phyloP scores from a whole-genome alignment of 2,797 vertebrate species.

The Enteromius mattozi region DNA sequence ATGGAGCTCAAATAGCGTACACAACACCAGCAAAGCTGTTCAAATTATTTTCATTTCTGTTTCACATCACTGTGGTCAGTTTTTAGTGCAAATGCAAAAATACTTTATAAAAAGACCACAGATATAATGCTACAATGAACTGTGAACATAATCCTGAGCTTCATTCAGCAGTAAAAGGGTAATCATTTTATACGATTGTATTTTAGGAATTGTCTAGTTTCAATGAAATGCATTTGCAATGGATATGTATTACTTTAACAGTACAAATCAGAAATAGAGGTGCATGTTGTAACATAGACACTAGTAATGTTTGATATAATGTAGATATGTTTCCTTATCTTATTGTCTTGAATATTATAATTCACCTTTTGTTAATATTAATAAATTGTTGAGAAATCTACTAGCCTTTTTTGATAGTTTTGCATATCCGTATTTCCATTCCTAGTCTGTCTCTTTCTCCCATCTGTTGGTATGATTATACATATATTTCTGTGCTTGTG shows the following conservation, averaged over 20 bases:
- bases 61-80: background rate
- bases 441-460: background rate
- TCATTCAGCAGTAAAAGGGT: constrained; percentile 28
- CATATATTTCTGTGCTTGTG: constrained; percentile 23
- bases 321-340: background rate
- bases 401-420: background rate
- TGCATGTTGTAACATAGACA: background rate
- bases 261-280: background rate
- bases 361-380: background rate
- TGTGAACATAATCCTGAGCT: constrained; percentile 6
- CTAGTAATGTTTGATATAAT: background rate
- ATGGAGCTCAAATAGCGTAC: background rate
- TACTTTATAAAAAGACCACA: background rate
- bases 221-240: constrained; percentile 49
- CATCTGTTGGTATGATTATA: constrained; percentile 34
- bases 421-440: constrained; percentile 4
- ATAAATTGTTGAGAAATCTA: background rate
- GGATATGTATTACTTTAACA: constrained; percentile 55
- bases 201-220: constrained; percentile 21
- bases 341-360: background rate
- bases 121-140: background rate
- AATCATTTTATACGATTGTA: constrained; percentile 50
- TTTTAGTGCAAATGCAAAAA: background rate
- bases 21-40: background rate
- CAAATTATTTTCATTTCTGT: background rate